These are phyloP conservation scores for Poeciliopsis turneri DNA, from an alignment of 2,797 vertebrate genomes.

Conservation along the genomic window DNA sequence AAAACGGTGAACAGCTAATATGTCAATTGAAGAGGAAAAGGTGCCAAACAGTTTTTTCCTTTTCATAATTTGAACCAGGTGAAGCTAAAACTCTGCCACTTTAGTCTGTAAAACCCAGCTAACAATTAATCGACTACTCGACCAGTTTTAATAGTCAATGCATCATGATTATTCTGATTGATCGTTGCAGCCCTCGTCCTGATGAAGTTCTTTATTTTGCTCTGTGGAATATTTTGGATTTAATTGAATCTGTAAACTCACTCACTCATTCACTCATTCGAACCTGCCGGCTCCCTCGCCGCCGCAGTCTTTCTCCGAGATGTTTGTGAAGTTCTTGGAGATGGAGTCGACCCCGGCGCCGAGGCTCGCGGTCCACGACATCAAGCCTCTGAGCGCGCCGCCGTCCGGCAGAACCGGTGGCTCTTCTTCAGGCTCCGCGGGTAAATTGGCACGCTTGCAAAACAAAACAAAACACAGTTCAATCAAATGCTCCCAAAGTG, in stretches of 20 bases:
- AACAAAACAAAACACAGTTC: background rate
- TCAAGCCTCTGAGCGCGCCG: slow-evolving; percentile 84
- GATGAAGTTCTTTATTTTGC: too few relatives aligned
- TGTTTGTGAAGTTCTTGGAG: slow-evolving; percentile 97
- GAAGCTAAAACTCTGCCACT: too few relatives aligned
- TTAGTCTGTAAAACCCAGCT: too few relatives aligned
- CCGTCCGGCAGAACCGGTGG: slow-evolving; percentile 70
- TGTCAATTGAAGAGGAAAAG: too few relatives aligned
- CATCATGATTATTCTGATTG: too few relatives aligned
- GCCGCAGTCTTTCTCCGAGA: slow-evolving; percentile 94
- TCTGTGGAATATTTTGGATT: too few relatives aligned
- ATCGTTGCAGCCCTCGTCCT: too few relatives aligned
- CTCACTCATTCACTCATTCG: background rate
- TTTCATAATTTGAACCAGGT: too few relatives aligned
- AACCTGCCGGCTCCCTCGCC: background rate
- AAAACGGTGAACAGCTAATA: too few relatives aligned
- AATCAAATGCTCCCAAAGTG: background rate
- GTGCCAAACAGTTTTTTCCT: too few relatives aligned
- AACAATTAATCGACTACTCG: too few relatives aligned
- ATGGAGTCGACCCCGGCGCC: slow-evolving; percentile 91
- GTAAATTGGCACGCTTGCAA: slow-evolving; percentile 63
- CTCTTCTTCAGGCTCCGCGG: slow-evolving; percentile 65
- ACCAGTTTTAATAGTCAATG: too few relatives aligned
- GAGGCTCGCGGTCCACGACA: slow-evolving; percentile 85
- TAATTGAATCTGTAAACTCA: background rate